Conservation (phyloP, 2,888 invertebrate genomes). For the Athrips mouffetella region DNA sequence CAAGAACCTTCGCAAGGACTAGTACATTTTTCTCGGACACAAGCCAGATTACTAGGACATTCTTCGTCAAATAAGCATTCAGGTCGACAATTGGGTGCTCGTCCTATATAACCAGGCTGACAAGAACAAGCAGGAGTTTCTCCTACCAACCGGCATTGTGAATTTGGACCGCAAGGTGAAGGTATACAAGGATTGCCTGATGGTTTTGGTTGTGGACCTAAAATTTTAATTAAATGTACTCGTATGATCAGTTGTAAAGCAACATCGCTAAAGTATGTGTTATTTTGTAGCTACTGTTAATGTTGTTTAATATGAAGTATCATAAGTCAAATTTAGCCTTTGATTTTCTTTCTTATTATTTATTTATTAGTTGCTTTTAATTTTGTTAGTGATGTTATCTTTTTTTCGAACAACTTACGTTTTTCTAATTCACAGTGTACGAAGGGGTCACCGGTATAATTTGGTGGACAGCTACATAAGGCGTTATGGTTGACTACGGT, state of each 20-base stretch:
- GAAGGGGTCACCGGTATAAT: slow-evolving; percentile 89
- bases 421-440: slow-evolving; percentile 82
- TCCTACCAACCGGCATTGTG: slow-evolving; percentile 87
- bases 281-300: background rate
- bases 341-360: background rate
- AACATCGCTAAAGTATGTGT: background rate
- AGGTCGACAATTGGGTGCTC: slow-evolving; percentile 91
- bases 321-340: background rate
- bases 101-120: slow-evolving; percentile 86
- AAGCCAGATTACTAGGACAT: slow-evolving; percentile 90
- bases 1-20: slow-evolving; percentile 93
- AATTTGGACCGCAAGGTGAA: slow-evolving; percentile 90
- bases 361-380: slow-evolving; percentile 16
- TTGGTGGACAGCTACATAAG: slow-evolving; percentile 87
- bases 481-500: slow-evolving; percentile 92
- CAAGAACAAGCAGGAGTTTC: slow-evolving; percentile 90
- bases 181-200: slow-evolving; percentile 87
- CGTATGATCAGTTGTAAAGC: background rate
- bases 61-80: slow-evolving; percentile 92
- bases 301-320: background rate
- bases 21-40: slow-evolving; percentile 87
- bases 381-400: background rate
- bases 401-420: slow-evolving; percentile 72
- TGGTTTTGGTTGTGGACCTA: slow-evolving; percentile 76
- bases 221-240: slow-evolving; percentile 35